A percentile compares a stretch with the other conserved stretches of the same genome.
Conservation (phyloP, 2,113 vertebrate species). For the Trachemys scripta region DNA sequence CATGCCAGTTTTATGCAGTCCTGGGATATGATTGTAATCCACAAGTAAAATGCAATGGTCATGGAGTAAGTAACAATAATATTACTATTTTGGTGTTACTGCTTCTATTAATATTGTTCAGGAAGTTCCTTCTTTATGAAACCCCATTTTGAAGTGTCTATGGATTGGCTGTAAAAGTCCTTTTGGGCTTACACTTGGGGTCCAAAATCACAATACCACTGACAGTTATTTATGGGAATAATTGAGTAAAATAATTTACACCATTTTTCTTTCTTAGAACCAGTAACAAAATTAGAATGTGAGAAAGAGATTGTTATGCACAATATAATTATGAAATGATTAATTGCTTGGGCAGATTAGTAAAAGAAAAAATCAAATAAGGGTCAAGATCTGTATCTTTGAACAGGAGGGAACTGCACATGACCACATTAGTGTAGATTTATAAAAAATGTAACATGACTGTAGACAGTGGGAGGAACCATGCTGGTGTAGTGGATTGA, state of each 20-base stretch:
- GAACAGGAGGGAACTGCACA: neutral
- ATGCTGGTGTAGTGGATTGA: accelerated
- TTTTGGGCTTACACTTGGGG: neutral
- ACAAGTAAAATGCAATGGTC: slow-evolving; percentile 5
- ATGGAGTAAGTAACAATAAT: slow-evolving; percentile 29
- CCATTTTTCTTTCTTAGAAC: neutral
- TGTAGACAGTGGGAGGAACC: neutral
- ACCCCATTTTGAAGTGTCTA: neutral
- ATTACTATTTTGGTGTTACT: accelerated
- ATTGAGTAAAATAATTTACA: neutral
- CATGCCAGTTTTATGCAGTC: neutral
- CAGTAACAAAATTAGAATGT: neutral
- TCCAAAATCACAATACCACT: neutral
- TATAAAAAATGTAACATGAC: neutral
- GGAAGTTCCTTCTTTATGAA: neutral
- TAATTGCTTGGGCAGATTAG: neutral
- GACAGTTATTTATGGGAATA: neutral
- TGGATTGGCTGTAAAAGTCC: neutral
- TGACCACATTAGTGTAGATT: neutral
- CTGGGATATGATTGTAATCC: slow-evolving; percentile 16
- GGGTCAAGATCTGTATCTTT: neutral
- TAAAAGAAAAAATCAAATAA: neutral
- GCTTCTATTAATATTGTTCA: neutral
- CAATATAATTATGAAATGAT: neutral
- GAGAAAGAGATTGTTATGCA: neutral